phyloP scores from a whole-genome alignment of 2,113 vertebrate species.

The Brachirus orientalis region DNA sequence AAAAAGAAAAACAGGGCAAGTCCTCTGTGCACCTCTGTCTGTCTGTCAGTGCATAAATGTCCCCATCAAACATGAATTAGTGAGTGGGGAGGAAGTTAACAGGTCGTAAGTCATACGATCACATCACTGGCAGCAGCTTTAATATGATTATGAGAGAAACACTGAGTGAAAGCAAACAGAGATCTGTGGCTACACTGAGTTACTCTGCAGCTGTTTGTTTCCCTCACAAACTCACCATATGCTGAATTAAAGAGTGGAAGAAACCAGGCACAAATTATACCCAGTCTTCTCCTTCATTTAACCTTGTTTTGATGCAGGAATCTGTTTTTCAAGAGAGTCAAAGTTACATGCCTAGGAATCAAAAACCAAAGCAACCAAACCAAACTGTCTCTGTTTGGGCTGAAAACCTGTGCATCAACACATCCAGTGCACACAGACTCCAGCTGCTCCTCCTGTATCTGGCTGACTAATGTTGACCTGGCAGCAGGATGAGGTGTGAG shows the following conservation, averaged over 20 bases:
- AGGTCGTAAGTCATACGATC: no score
- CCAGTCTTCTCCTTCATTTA: background rate
- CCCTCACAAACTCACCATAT: background rate
- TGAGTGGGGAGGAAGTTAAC: no score
- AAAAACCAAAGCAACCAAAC: no score
- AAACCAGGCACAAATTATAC: background rate
- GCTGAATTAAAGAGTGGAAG: background rate
- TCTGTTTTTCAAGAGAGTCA: background rate
- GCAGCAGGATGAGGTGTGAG: constrained; percentile 30
- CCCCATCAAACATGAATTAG: no score
- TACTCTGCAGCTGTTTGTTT: background rate
- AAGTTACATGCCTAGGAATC: background rate
- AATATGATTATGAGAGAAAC: no score
- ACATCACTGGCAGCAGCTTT: no score
- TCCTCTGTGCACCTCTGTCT: no score
- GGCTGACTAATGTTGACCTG: constrained; percentile 56
- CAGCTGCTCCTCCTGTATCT: constrained; percentile 31
- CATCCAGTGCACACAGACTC: background rate
- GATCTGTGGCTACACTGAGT: no score
- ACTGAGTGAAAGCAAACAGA: no score
- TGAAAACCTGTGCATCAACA: constrained; percentile 20
- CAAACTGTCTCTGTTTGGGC: background rate
- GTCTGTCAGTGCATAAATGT: no score
- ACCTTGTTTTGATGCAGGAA: background rate
- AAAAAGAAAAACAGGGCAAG: no score